Base-by-base conservation (phyloP, 1,140 invertebrate genomes). In the Listronotus oregonensis region DNA sequence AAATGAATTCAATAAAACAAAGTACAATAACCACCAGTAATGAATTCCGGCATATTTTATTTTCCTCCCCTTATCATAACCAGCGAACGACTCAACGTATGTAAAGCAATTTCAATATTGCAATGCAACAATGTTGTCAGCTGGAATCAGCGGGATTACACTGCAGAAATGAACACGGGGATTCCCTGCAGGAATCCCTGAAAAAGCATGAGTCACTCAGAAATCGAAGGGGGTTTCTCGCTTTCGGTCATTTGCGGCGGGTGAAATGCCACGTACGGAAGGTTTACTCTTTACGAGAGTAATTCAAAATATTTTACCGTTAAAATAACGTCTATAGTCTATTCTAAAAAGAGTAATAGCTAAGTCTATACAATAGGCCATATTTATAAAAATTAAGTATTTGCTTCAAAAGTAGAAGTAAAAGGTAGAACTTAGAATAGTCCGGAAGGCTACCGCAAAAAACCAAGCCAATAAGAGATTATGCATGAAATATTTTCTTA, bases 171-270 rank as follows among this genome's bases (percentile, higher is more conserved):
- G 39, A 47, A 44, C 34, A n/a, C 32, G 50, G 49, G 39, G 37
- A 42, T 37, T 49, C 40, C 37, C 44, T 50, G 31, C 40, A 50
- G 66, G 61, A 68, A 59, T 68, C 56, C 66, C 66, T 61, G 43
- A 40, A 14, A n/a, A 27, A 59, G 57, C 54, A 59, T 68, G 66
- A 68, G 21, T 68, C 66, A 68, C 52, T 49, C 49, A 12, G 61
- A 31, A 56, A 58, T 58, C 39, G 59, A 15, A 42, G 50, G 66
- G 66, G 66, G 66, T 64, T 62, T 64, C 21, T 62, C 58, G 57
- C 54, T 61, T 11, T 57, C 46, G 27, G 31, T 39, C 40, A 52
- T 63, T 44, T 63, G 60, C 32, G 60, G 49, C 27, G 15, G 40
- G 17, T n/a, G 37, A 51, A 51, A 17, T 51, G 47, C 32, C 32